These are phyloP conservation scores for Trichomycterus rosablanca DNA, from an alignment of 2,113 vertebrate species.

Conservation along the genomic window DNA sequence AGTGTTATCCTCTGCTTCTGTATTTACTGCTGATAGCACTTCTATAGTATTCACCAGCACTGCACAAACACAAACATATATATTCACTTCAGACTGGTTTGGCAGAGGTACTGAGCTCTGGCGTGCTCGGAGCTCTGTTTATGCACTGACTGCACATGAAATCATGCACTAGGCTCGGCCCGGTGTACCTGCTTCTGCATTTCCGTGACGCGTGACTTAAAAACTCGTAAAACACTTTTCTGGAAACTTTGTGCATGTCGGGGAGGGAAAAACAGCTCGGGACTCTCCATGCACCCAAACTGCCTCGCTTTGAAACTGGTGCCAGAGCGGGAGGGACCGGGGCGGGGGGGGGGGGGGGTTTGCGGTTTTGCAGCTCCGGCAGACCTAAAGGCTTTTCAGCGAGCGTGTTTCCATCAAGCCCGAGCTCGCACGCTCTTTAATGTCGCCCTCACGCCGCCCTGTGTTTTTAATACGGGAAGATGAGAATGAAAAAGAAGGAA, in stretches of 20 bases:
- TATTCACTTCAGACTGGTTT: no score
- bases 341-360: slow-evolving; percentile 31
- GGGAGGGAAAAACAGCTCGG: slow-evolving; percentile 40
- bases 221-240: slow-evolving; percentile 25
- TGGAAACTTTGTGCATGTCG: slow-evolving; percentile 15
- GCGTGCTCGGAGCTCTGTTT: no score
- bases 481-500: not conserved
- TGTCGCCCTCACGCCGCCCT: slow-evolving; percentile 35
- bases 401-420: slow-evolving; percentile 61
- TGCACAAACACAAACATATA: no score
- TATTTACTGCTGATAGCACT: no score
- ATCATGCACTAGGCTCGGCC: no score
- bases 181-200: slow-evolving; percentile 23
- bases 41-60: no score
- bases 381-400: slow-evolving; percentile 58
- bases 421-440: slow-evolving; percentile 49
- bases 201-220: slow-evolving; percentile 28
- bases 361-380: slow-evolving; percentile 64
- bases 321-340: slow-evolving; percentile 47
- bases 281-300: slow-evolving; percentile 49
- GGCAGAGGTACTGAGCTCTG: no score
- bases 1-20: no score
- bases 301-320: slow-evolving; percentile 58
- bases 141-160: no score
- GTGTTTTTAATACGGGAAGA: slow-evolving; percentile 8